phyloP scores from a whole-genome alignment of 2,888 invertebrate genomes.

The Augiades crinisus region DNA sequence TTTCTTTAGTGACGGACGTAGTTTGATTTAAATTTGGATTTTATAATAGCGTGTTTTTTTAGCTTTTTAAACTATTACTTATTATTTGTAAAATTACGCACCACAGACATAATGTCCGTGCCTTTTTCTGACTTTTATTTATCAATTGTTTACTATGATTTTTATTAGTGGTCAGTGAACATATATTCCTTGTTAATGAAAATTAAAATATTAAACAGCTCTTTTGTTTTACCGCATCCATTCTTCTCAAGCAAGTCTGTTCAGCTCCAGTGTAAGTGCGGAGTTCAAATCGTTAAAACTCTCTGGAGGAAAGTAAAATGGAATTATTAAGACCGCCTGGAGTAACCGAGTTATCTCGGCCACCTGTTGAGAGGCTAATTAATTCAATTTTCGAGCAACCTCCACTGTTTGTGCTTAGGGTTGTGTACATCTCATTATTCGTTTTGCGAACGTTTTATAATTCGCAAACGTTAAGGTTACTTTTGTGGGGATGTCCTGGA shows the following conservation, averaged over 20 bases:
- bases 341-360: conserved; percentile 59
- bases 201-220: no score
- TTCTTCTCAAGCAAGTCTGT: conserved; percentile 1
- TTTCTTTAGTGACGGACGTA: no score
- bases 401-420: conserved; percentile 41
- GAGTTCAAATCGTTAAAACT: conserved; percentile 58
- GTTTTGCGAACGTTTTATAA: background rate
- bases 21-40: no score
- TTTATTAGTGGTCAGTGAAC: no score
- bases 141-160: no score
- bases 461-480: conserved; percentile 21
- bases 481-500: no score
- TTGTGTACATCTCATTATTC: conserved; percentile 30
- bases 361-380: conserved; percentile 75
- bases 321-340: conserved; percentile 62
- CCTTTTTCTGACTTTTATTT: no score
- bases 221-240: conserved; percentile 36
- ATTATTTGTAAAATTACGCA: no score
- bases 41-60: no score
- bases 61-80: no score
- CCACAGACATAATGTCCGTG: no score
- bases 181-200: no score
- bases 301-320: conserved; percentile 56
- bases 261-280: background rate
- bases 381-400: conserved; percentile 62